phyloP scores from a whole-genome alignment of 2,888 invertebrate genomes.

The Caenorhabditis sp. region DNA sequence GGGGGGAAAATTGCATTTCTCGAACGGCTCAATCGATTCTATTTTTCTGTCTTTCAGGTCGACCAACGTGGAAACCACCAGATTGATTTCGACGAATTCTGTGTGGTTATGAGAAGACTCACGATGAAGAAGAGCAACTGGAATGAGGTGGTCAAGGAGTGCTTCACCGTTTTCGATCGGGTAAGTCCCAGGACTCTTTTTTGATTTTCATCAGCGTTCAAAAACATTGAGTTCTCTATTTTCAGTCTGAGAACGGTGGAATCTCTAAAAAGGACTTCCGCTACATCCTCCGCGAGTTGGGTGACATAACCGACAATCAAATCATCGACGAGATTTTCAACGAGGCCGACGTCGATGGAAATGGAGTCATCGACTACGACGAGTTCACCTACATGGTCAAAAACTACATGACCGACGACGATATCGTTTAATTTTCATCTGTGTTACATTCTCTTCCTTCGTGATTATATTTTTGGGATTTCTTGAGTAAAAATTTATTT shows the following conservation, averaged over 20 bases:
- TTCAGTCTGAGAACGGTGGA: slow-evolving; percentile 79
- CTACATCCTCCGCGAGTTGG: slow-evolving; percentile 80
- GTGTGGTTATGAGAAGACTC: slow-evolving; percentile 77
- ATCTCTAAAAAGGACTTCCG: slow-evolving; percentile 82
- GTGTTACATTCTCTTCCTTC: slow-evolving; percentile 8
- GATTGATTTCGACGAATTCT: slow-evolving; percentile 82
- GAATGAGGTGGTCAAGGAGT: slow-evolving; percentile 82
- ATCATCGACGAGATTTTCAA: slow-evolving; percentile 82
- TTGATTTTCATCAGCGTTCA: background rate
- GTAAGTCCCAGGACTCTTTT: slow-evolving; percentile 57
- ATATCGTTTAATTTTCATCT: slow-evolving; percentile 69
- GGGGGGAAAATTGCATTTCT: background rate
- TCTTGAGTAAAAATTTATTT: background rate
- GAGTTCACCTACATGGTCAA: slow-evolving; percentile 82
- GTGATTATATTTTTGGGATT: background rate
- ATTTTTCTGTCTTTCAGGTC: slow-evolving; percentile 65
- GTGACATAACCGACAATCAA: slow-evolving; percentile 79
- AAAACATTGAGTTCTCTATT: no score
- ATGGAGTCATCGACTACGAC: slow-evolving; percentile 82
- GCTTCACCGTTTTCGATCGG: slow-evolving; percentile 82
- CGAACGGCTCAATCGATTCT: background rate
- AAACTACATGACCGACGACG: slow-evolving; percentile 82
- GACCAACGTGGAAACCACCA: slow-evolving; percentile 83
- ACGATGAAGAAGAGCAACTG: slow-evolving; percentile 81
- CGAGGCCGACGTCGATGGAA: slow-evolving; percentile 81